Evolutionary conservation across 2,113 vertebrate genomes (phyloP).

Genomic region (Mustelus asterias): DNA sequence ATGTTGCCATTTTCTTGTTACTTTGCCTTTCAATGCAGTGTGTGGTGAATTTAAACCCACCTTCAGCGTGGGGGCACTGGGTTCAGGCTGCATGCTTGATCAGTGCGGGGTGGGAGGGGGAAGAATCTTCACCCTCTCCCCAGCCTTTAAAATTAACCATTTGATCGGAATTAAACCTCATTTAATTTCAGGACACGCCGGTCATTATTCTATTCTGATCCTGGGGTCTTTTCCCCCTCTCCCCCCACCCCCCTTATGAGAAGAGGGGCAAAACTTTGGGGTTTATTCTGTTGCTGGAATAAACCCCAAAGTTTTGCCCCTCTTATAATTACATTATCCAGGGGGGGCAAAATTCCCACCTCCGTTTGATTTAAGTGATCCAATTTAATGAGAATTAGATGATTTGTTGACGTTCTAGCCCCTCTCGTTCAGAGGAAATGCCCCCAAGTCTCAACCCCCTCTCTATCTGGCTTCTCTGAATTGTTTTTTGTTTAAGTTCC

Average conservation of each 20-base stretch:
- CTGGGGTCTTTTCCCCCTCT: no score
- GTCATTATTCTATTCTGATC: background rate
- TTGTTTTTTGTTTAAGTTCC: background rate
- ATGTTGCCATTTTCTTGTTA: constrained; percentile 37
- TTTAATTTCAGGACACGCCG: background rate
- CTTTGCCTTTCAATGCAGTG: background rate
- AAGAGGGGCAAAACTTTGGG: no score
- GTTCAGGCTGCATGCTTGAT: background rate
- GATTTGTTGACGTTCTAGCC: background rate
- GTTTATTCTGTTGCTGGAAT: background rate
- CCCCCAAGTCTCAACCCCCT: background rate
- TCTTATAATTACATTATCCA: background rate
- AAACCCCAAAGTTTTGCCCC: background rate
- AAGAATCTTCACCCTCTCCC: background rate
- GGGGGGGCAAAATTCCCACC: background rate
- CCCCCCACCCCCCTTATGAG: background rate
- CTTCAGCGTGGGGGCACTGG: background rate
- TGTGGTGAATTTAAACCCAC: background rate
- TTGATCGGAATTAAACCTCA: background rate
- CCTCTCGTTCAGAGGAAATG: background rate
- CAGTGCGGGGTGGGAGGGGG: background rate
- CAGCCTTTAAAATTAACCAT: background rate
- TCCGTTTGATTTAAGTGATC: background rate
- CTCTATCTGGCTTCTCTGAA: background rate
- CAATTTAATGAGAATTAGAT: background rate